Percentiles rank a stretch among this genome's conserved stretches.
Evolutionary conservation across 2,888 invertebrate genomes (phyloP).

Genomic region (Drosophila paramelanica): DNA sequence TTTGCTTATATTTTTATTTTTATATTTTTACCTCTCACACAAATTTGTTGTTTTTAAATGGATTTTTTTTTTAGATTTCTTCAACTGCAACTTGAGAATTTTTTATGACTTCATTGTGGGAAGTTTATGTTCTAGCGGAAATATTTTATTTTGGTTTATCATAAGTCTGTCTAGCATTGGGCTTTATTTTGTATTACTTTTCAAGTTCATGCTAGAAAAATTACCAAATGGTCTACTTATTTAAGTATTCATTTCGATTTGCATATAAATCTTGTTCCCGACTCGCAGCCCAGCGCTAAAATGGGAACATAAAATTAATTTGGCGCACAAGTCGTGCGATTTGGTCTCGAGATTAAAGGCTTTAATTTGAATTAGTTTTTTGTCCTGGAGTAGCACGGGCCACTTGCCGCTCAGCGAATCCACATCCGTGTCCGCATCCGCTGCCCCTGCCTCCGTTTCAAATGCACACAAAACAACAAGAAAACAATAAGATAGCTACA

Average conservation of each 20-base stretch:
- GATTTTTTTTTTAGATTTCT: background rate
- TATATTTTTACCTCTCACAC: background rate
- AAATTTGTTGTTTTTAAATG: background rate
- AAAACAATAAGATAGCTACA: constrained; percentile 14
- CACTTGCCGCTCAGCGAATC: background rate
- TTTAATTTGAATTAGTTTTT: constrained; percentile 70
- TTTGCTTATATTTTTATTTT: too few relatives aligned
- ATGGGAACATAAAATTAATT: constrained; percentile 44
- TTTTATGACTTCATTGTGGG: background rate
- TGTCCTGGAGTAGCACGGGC: background rate
- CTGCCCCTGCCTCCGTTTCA: constrained; percentile 35
- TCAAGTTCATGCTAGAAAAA: background rate
- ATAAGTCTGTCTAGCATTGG: too few relatives aligned
- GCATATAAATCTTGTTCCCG: constrained; percentile 3
- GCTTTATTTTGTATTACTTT: too few relatives aligned
- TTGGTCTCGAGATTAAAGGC: constrained; percentile 54
- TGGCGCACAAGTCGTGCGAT: constrained; percentile 41
- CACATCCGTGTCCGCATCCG: constrained; percentile 3
- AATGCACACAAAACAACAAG: constrained; percentile 30
- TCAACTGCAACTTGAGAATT: background rate
- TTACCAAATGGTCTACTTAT: background rate
- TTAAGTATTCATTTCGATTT: background rate
- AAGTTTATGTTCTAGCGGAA: too few relatives aligned
- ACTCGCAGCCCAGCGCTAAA: background rate
- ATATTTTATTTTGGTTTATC: background rate